Percentiles rank a stretch among this genome's conserved stretches.
Conservation (phyloP, 2,797 vertebrate species). For the Lepus oiostolus region DNA sequence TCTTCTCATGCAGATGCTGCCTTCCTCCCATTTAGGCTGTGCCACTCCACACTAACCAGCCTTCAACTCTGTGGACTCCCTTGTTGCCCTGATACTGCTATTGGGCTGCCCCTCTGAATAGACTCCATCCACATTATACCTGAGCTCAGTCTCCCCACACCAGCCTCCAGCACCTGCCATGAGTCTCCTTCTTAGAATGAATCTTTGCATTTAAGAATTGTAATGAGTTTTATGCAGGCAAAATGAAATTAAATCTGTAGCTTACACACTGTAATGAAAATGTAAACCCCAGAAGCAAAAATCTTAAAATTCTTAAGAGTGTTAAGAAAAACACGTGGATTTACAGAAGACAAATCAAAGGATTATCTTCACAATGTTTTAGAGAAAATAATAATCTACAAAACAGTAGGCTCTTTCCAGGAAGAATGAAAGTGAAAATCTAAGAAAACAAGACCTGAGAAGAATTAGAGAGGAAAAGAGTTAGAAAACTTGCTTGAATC, state of each 20-base stretch:
- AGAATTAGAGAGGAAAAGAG: constrained; percentile 15
- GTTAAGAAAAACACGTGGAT: neutral
- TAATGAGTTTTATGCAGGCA: neutral
- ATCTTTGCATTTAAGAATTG: neutral
- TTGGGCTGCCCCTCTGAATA: neutral
- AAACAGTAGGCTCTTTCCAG: neutral
- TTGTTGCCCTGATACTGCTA: neutral
- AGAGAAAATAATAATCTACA: neutral
- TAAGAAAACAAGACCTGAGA: neutral
- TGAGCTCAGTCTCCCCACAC: neutral
- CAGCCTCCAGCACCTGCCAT: neutral
- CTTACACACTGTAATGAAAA: neutral
- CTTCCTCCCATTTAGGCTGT: neutral
- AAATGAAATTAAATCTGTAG: constrained; percentile 19
- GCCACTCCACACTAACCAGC: too few species aligned
- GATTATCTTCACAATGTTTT: neutral
- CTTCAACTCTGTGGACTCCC: neutral
- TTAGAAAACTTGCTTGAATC: constrained; percentile 29
- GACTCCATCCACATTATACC: too few species aligned
- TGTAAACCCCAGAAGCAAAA: neutral
- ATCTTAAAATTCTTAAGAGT: neutral
- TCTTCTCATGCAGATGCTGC: neutral
- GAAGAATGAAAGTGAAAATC: neutral
- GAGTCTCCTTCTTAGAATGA: neutral
- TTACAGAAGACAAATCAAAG: neutral